A percentile compares a stretch with the other conserved stretches of the same genome.
Evolutionary conservation across 2,797 vertebrate species (phyloP).

Genomic region (Halcyon chelicuti): DNA sequence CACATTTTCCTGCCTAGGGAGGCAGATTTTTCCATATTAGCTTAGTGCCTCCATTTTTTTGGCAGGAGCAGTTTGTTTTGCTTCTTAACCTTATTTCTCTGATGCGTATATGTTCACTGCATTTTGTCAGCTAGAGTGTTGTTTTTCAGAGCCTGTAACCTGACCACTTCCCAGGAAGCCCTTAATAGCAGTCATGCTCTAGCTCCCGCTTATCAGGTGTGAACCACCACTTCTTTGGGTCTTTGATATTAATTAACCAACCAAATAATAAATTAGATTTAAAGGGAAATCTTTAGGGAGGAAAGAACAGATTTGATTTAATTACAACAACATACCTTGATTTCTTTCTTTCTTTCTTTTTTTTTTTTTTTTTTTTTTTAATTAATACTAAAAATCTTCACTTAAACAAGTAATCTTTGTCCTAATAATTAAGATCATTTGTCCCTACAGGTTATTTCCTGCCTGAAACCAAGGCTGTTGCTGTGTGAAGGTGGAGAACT

Average conservation of each 20-base stretch:
- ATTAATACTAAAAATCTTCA: background rate
- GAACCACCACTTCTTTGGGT: background rate
- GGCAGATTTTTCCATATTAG: background rate
- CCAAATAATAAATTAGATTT: conserved; percentile 16
- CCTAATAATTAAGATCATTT: conserved; percentile 27
- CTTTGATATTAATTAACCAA: background rate
- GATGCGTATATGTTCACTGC: background rate
- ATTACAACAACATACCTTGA: conserved; percentile 17
- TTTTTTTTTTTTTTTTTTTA: conserved; percentile 15
- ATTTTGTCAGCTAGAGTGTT: background rate
- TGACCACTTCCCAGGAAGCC: background rate
- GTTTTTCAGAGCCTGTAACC: background rate
- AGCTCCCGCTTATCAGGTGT: background rate
- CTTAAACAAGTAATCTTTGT: conserved; percentile 16
- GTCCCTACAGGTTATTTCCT: conserved; percentile 25
- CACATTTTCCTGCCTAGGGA: background rate
- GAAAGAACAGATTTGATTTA: background rate
- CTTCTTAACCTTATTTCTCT: background rate
- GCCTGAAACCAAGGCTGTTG: background rate
- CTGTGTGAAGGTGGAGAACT: background rate
- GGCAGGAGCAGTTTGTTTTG: background rate
- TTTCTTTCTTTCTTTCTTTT: background rate
- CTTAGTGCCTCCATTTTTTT: background rate
- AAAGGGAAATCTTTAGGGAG: background rate
- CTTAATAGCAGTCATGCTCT: background rate